phyloP scores from a whole-genome alignment of 1,140 invertebrate genomes.

The Conus ventricosus region DNA sequence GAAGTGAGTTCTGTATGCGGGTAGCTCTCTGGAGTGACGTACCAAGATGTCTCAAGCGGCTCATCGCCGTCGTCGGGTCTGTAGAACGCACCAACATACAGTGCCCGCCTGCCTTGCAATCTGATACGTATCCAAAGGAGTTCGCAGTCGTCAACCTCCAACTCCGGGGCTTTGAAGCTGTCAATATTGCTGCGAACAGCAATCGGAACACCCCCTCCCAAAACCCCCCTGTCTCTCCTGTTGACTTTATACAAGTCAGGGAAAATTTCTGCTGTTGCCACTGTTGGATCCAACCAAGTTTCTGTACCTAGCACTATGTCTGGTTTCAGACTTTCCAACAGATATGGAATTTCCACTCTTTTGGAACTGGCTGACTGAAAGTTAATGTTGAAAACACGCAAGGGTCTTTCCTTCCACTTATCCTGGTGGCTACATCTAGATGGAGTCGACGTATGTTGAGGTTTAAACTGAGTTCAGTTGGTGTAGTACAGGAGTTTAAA shows the following conservation, averaged over 20 bases:
- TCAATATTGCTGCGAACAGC: conserved; percentile 28
- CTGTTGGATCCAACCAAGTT: conserved; percentile 35
- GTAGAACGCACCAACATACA: conserved; percentile 30
- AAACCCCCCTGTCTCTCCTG: conserved; percentile 32
- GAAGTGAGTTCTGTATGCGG: not conserved
- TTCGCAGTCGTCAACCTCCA: conserved; percentile 41
- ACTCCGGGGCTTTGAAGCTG: conserved; percentile 34
- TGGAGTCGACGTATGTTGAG: conserved; percentile 28
- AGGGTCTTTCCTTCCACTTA: conserved; percentile 29
- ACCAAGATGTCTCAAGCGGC: not conserved
- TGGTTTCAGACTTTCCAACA: conserved; percentile 37
- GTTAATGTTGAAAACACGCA: conserved; percentile 31
- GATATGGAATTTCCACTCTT: not conserved
- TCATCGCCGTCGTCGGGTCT: not conserved
- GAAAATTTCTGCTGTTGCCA: conserved; percentile 42
- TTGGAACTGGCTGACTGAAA: conserved; percentile 31
- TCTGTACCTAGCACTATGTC: conserved; percentile 40
- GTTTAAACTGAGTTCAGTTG: conserved; percentile 11
- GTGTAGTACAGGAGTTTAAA: conserved; percentile 26
- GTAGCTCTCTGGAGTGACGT: conserved; percentile 33
- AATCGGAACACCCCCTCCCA: conserved; percentile 43
- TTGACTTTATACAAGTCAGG: conserved; percentile 40
- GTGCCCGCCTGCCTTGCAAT: conserved; percentile 28
- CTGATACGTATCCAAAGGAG: conserved; percentile 42
- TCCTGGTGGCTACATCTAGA: conserved; percentile 26